A percentile compares a stretch with the other conserved stretches of the same genome.
Evolutionary conservation across 2,113 vertebrate genomes (phyloP).

Genomic region (Peromyscus maniculatus): DNA sequence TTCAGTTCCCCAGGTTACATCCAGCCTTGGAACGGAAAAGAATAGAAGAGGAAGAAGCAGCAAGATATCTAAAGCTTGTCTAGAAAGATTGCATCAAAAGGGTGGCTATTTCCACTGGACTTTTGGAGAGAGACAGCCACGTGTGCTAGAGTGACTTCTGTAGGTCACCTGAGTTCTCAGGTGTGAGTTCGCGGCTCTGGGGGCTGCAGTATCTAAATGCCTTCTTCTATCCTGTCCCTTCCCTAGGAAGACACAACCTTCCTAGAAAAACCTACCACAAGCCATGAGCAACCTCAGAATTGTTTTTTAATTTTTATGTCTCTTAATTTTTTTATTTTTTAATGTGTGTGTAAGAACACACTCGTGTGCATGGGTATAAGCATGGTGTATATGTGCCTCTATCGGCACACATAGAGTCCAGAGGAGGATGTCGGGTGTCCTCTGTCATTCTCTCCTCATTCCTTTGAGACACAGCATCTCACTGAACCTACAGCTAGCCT

Average conservation of each 20-base stretch:
- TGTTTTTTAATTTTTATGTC: not conserved
- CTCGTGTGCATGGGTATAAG: too few species aligned
- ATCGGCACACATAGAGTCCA: not conserved
- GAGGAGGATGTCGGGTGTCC: too few species aligned
- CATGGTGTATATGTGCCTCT: not conserved
- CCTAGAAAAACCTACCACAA: not conserved
- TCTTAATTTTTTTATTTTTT: not conserved
- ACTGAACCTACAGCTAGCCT: not conserved
- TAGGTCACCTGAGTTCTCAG: not conserved
- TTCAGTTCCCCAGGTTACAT: not conserved
- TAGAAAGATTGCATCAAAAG: not conserved
- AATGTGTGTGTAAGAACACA: not conserved
- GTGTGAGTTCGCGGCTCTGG: not conserved
- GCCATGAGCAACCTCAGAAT: not conserved
- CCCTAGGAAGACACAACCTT: not conserved
- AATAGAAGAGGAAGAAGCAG: not conserved
- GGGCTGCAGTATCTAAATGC: not conserved
- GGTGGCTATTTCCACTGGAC: not conserved
- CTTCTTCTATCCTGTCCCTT: not conserved
- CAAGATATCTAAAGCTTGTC: not conserved
- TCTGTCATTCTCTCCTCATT: not conserved
- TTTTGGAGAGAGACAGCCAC: not conserved
- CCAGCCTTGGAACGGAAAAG: not conserved
- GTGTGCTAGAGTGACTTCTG: fast-evolving
- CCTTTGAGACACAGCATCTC: not conserved